Conservation (phyloP, 2,113 vertebrate species). For the Plectropomus leopardus region DNA sequence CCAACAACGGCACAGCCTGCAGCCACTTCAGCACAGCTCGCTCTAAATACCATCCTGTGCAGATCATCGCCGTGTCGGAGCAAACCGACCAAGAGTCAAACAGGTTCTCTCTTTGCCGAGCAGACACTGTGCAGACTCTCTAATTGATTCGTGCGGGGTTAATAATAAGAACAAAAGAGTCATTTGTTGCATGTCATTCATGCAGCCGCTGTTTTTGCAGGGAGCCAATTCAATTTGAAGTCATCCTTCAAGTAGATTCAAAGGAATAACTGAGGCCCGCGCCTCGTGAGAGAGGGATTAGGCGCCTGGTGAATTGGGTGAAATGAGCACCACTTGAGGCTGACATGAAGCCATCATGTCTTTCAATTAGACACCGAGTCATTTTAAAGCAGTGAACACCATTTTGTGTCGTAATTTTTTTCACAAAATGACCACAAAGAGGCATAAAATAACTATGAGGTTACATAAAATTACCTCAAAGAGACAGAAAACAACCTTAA, state of each 20-base stretch:
- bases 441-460: no score
- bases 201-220: not conserved
- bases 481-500: no score
- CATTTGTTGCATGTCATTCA: constrained; percentile 5
- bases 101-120: constrained; percentile 9
- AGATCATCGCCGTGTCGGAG: not conserved
- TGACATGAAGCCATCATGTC: not conserved
- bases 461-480: no score
- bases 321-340: constrained; percentile 10
- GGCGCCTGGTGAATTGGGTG: not conserved
- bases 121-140: not conserved
- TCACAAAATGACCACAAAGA: not conserved
- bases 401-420: not conserved
- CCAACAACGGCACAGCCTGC: not conserved
- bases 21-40: not conserved
- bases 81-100: not conserved
- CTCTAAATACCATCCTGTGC: not conserved
- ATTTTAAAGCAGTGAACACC: not conserved
- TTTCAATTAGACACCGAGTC: constrained; percentile 1
- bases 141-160: not conserved
- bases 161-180: constrained; percentile 5
- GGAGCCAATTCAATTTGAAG: not conserved
- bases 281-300: constrained; percentile 10
- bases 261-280: not conserved
- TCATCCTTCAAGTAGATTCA: constrained; percentile 10